Conservation (phyloP, 1,140 invertebrate genomes). For the Scaptomyza montana region DNA sequence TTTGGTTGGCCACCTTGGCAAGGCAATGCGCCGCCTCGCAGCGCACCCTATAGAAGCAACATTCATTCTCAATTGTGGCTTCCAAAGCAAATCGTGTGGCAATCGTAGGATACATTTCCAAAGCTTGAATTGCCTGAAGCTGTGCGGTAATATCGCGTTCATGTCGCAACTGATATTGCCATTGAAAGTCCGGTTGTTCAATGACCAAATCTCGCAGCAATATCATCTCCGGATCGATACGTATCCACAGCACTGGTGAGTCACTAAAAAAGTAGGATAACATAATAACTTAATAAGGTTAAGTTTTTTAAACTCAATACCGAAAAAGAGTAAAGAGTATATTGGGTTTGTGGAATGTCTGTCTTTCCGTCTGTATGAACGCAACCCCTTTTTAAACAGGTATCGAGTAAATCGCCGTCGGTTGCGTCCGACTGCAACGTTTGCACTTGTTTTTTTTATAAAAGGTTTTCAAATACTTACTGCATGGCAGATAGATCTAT, state of each 20-base stretch:
- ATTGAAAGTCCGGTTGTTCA: constrained; percentile 99
- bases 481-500: constrained; percentile 99
- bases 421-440: no score
- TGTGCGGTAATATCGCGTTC: constrained; percentile 99
- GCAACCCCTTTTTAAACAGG: no score
- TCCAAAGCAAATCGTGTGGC: constrained; percentile 94
- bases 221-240: constrained; percentile 98
- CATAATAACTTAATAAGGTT: no score
- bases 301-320: no score
- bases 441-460: no score
- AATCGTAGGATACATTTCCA: constrained; percentile 94
- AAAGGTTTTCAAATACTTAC: constrained; percentile 87
- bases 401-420: no score
- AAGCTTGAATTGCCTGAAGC: constrained; percentile 94
- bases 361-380: no score
- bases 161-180: constrained; percentile 98
- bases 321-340: no score
- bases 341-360: no score
- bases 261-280: constrained; percentile 86
- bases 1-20: constrained; percentile 97
- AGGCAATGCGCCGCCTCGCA: constrained; percentile 94
- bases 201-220: constrained; percentile 94
- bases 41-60: constrained; percentile 95
- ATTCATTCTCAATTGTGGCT: constrained; percentile 97
- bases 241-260: constrained; percentile 98